Base-by-base conservation (phyloP, 2,113 vertebrate genomes). In the Eolophus roseicapilla region DNA sequence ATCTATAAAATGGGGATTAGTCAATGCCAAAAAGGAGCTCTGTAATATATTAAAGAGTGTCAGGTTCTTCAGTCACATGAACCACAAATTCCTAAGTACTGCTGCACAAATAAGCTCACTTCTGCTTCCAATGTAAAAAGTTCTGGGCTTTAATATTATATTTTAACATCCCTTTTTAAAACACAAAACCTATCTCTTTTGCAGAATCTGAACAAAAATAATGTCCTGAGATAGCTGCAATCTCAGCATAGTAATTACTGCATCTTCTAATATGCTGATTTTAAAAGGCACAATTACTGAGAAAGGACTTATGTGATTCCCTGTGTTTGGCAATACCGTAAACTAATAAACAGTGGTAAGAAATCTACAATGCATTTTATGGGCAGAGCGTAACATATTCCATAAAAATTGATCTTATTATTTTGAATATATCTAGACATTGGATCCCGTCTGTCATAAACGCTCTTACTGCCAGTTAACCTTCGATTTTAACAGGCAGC, bases 401-500 rank as follows among this genome's bases (percentile, higher is more conserved):
- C 37, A 77, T 35, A 63, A 76, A 75, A 49, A 87, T 31, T 31
- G 50, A 65, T 73, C 31, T 71, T 60, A 11, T 35, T 60, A 64
- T 43, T 88, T 92, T 88, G 73, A 67, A 33, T 85, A 75, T 75
- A 76, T 90, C 47, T 79, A 83, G 71, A 43, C 44, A 92, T 1
- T 89, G 77, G 41, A 83, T 73, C 33, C 55, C 46, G 15, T 39
- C 57, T 44, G n/a, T 64, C 95, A 92, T 60, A 93, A 92, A 92
- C 17, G 49, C 19, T 95, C 96, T 96, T 90, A 82, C 91, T 94
- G 95, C 94, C 94, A 94, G 97, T 98, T 98, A 98, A 98, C 97
- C 96, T 98, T 96, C 83, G 60, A 96, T 91, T 96, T 96, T 96
- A 97, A 95, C 92, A 97, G 94, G 96, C 97, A 98, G 95, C 93